Evolutionary conservation across 2,888 invertebrate genomes (phyloP), one percentile per base, ranked within the genome.

Genomic region (Stomorhina lunata): DNA sequence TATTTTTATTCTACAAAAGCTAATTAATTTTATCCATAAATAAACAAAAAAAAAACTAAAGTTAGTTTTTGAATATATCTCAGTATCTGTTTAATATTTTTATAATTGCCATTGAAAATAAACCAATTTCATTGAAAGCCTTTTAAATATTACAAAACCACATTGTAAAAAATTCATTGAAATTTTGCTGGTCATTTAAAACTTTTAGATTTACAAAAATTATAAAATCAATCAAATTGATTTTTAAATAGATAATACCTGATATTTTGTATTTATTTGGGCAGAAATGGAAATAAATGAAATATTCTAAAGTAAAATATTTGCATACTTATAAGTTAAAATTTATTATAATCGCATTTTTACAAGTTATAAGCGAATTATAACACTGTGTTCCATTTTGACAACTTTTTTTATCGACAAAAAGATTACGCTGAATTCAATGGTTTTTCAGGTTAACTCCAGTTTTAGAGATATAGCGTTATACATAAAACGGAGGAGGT

Each of bases 121-220:
- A 20, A 25, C 22, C 40, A 40, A 48, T 53, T 69, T 55, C 27
- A 37, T 48, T 37, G 15, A 72, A 57, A 37, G 34, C 17, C 37
- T 2, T 48, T 32, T 25, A 20, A 20, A n/a, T 17, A 17, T 17
- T 25, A 40, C 45, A 61, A n/a, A n/a, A 48, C 34, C 45, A 29
- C 48, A 48, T 37, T 34, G 15, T 71, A 37, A 27, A 27, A 20
- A 59, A 48, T 27, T 27, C n/a, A 61, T 37, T 25, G 3, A 61
- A 69, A 57, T 34, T 45, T n/a, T 45, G 15, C 22, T 32, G 50
- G 61, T 50, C 17, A 17, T 12, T 48, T 0, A 25, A 25, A 27
- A n/a, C n/a, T n/a, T 61, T 50, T 2, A 37, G 34, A 34, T 61
- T 61, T 34, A 37, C 27, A 59, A n/a, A n/a, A 34, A 59, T 43